These are phyloP conservation scores for Sclerurus mexicanus DNA, from an alignment of 2,113 vertebrate species.

Conservation along the genomic window DNA sequence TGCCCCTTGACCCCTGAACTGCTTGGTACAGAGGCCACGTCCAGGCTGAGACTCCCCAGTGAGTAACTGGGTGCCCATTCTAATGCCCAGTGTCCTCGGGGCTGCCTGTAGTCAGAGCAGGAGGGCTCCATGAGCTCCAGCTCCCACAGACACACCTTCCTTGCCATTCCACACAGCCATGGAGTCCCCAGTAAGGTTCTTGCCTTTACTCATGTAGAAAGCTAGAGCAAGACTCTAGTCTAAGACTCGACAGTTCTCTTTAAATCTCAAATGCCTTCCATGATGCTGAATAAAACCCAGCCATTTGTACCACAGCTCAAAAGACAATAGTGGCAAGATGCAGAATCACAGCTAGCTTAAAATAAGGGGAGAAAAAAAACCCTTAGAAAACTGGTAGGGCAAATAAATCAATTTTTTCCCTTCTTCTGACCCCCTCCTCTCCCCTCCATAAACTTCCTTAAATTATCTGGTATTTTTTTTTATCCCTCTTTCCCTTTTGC, in stretches of 20 bases:
- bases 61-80: background rate
- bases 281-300: background rate
- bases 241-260: background rate
- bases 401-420: background rate
- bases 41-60: background rate
- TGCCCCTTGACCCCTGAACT: background rate
- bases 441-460: background rate
- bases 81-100: rapidly evolving
- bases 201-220: rapidly evolving
- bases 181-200: background rate
- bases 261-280: background rate
- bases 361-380: background rate
- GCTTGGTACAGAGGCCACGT: background rate
- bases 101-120: background rate
- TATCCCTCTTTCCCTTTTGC: background rate
- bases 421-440: background rate
- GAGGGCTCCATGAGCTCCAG: background rate
- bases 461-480: too few species aligned
- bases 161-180: background rate
- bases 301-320: background rate
- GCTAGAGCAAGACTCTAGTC: background rate
- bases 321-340: background rate
- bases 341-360: background rate
- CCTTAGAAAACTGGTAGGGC: background rate
- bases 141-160: background rate